Evolutionary conservation across 1,140 invertebrate genomes (phyloP).

Genomic region (Cheumatopsyche charites): DNA sequence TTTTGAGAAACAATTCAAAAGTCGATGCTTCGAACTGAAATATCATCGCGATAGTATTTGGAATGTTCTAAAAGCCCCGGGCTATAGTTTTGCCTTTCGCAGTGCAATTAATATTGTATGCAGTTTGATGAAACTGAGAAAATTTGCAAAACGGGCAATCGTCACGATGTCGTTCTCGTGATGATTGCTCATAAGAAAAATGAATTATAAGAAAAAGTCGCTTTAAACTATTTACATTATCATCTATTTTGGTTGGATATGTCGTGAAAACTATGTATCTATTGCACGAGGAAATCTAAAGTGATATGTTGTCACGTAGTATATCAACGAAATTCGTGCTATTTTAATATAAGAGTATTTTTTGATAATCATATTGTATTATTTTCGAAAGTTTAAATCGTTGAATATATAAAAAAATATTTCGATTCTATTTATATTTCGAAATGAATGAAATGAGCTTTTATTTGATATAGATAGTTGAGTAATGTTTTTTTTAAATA

Average conservation of each 20-base stretch:
- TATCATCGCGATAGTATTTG: slow-evolving; percentile 13
- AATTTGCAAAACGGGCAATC: too few species aligned
- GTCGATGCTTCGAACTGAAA: background rate
- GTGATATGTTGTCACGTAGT: slow-evolving; percentile 2
- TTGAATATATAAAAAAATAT: too few species aligned
- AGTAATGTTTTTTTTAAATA: too few species aligned
- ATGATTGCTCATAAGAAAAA: too few species aligned
- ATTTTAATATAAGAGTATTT: background rate
- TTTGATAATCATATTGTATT: too few species aligned
- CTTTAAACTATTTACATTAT: background rate
- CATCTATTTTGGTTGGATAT: slow-evolving; percentile 10
- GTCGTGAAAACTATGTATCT: slow-evolving; percentile 6
- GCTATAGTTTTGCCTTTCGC: background rate
- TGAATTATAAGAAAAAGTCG: background rate
- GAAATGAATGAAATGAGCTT: too few species aligned
- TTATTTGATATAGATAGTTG: too few species aligned
- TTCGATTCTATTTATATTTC: too few species aligned
- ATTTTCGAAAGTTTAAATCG: too few species aligned
- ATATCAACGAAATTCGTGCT: background rate
- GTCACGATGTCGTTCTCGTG: too few species aligned
- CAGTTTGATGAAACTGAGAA: background rate
- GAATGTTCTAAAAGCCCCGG: background rate
- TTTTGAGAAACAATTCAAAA: slow-evolving; percentile 8
- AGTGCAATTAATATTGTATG: background rate
- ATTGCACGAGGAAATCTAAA: slow-evolving; percentile 10